Evolutionary conservation across 2,888 invertebrate genomes (phyloP).

Genomic region (Monopis laevigella): DNA sequence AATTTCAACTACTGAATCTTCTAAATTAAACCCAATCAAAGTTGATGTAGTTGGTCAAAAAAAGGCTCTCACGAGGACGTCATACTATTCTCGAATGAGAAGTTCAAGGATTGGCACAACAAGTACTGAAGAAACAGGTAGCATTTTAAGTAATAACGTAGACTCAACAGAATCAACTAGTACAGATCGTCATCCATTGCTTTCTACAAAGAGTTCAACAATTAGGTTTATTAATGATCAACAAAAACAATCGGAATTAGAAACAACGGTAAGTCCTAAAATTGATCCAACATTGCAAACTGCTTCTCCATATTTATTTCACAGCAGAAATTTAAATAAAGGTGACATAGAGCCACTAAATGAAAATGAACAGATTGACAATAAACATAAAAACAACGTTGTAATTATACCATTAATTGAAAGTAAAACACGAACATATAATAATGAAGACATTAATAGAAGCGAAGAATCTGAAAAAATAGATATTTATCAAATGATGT

Average conservation of each 20-base stretch:
- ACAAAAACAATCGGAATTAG: too few relatives aligned
- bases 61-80: conserved; percentile 35
- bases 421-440: conserved; percentile 16
- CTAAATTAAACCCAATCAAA: conserved; percentile 22
- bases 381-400: neutral
- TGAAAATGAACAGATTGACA: conserved; percentile 2
- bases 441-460: conserved; percentile 31
- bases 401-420: conserved; percentile 26
- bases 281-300: too few relatives aligned
- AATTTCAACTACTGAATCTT: conserved; percentile 31
- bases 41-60: conserved; percentile 35
- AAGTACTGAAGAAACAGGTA: conserved; percentile 24
- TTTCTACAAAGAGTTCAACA: too few relatives aligned
- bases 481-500: conserved; percentile 23
- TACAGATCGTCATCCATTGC: too few relatives aligned
- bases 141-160: neutral
- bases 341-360: conserved; percentile 20
- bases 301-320: too few relatives aligned
- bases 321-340: conserved; percentile 17
- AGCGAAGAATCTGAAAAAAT: conserved; percentile 32
- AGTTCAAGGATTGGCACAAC: conserved; percentile 23
- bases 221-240: too few relatives aligned
- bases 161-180: neutral
- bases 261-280: too few relatives aligned
- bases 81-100: conserved; percentile 36